A percentile compares a stretch with the other conserved stretches of the same genome.
These are phyloP conservation scores for Eulacestoma nigropectus DNA, from an alignment of 2,113 vertebrate species.

Conservation along the genomic window DNA sequence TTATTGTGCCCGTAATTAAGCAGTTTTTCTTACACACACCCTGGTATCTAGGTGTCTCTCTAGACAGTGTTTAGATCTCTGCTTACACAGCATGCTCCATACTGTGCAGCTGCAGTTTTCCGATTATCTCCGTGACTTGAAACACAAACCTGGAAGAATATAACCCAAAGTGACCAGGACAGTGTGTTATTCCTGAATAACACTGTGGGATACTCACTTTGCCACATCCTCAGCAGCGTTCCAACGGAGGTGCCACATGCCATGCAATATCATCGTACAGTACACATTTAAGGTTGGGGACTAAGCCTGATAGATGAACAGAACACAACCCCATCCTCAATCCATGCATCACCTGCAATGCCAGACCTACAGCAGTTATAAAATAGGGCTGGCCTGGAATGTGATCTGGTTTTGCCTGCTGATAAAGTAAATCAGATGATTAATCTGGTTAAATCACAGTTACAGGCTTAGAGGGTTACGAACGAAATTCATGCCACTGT, in stretches of 20 bases:
- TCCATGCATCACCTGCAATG: not conserved
- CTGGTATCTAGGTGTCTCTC: not conserved
- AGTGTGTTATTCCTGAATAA: too few species aligned
- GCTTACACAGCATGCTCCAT: not conserved
- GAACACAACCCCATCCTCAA: not conserved
- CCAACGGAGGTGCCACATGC: not conserved
- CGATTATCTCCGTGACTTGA: not conserved
- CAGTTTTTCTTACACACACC: not conserved
- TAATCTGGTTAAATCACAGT: not conserved
- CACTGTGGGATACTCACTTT: not conserved
- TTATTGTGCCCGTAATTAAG: slow-evolving; percentile 21
- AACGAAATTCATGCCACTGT: not conserved
- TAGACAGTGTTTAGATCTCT: not conserved
- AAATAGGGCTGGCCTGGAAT: not conserved
- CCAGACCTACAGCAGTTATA: not conserved
- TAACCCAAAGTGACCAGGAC: not conserved
- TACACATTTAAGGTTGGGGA: not conserved
- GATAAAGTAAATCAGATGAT: not conserved
- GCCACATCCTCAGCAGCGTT: not conserved
- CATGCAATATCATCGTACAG: not conserved
- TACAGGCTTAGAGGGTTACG: not conserved
- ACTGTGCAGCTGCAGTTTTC: not conserved
- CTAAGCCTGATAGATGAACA: not conserved
- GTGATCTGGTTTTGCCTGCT: not conserved
- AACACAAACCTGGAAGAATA: not conserved